These are phyloP conservation scores for Pachyramphus minor DNA, from an alignment of 2,113 vertebrate species.

Conservation along the genomic window DNA sequence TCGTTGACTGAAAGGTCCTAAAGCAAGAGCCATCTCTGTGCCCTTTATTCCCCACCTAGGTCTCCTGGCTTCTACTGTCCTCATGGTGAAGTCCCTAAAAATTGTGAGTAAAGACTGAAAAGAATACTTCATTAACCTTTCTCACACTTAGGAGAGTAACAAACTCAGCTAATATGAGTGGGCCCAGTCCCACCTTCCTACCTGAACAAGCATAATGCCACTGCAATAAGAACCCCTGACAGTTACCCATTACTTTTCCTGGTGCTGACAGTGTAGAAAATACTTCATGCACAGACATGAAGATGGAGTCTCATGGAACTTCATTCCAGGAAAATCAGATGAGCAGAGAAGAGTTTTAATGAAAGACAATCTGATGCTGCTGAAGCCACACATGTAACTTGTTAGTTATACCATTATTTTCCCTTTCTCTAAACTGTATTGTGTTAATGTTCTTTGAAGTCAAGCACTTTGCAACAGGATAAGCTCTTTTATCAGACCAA, in stretches of 20 bases:
- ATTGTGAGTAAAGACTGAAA: not conserved
- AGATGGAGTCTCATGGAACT: not conserved
- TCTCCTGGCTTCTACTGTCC: not conserved
- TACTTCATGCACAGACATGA: not conserved
- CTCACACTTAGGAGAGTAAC: not conserved
- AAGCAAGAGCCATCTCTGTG: not conserved
- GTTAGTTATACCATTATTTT: not conserved
- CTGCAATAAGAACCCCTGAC: not conserved
- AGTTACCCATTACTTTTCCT: not conserved
- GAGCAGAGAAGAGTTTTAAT: not conserved
- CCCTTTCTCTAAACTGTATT: not conserved
- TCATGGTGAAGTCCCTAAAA: not conserved
- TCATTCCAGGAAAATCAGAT: conserved; percentile 8
- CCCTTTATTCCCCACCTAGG: not conserved
- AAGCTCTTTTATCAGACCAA: not conserved
- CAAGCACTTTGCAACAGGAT: not conserved
- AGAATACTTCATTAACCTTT: not conserved
- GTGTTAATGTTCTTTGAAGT: not conserved
- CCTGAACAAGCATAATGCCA: not conserved
- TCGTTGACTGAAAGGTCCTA: not conserved
- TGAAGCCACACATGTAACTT: not conserved
- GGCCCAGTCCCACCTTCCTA: not conserved
- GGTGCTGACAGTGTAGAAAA: not conserved
- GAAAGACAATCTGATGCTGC: not conserved
- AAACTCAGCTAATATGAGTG: not conserved